Evolutionary conservation across 2,797 vertebrate species (phyloP).

Genomic region (Siniperca obscura): DNA sequence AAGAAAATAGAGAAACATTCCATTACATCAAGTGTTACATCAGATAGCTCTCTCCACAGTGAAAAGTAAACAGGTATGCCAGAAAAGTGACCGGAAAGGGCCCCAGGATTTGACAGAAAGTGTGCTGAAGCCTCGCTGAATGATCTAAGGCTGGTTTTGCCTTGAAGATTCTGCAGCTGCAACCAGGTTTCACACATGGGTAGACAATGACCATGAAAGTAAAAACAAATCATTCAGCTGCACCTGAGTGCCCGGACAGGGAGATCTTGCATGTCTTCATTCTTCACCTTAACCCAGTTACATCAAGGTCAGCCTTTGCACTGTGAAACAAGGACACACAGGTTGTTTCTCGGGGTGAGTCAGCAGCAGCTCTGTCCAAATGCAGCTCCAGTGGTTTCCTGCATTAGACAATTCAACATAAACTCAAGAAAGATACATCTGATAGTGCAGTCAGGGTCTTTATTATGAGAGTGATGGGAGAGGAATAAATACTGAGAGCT

Average conservation of each 20-base stretch:
- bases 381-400: constrained; percentile 27
- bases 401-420: constrained; percentile 60
- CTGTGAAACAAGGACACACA: constrained; percentile 45
- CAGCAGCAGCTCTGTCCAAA: constrained; percentile 35
- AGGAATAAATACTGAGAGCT: constrained; percentile 19
- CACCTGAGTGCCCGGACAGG: constrained; percentile 35
- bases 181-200: constrained; percentile 58
- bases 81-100: constrained; percentile 36
- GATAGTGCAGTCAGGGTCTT: constrained; percentile 52
- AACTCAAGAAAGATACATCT: constrained; percentile 59
- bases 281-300: constrained; percentile 60
- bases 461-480: constrained; percentile 60
- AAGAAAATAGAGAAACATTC: constrained; percentile 3
- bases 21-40: constrained; percentile 13
- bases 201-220: constrained; percentile 56
- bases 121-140: constrained; percentile 15
- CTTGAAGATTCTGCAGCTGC: constrained; percentile 13
- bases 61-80: constrained; percentile 7
- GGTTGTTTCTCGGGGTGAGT: constrained; percentile 31
- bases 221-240: constrained; percentile 55
- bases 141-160: constrained; percentile 16
- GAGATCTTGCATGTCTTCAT: constrained; percentile 56
- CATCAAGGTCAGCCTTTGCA: constrained; percentile 53
- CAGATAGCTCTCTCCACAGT: constrained; percentile 18
- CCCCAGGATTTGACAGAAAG: constrained; percentile 21